phyloP scores from a whole-genome alignment of 92 coral and sea anemone species.

The Isaurus tuberculatus region DNA sequence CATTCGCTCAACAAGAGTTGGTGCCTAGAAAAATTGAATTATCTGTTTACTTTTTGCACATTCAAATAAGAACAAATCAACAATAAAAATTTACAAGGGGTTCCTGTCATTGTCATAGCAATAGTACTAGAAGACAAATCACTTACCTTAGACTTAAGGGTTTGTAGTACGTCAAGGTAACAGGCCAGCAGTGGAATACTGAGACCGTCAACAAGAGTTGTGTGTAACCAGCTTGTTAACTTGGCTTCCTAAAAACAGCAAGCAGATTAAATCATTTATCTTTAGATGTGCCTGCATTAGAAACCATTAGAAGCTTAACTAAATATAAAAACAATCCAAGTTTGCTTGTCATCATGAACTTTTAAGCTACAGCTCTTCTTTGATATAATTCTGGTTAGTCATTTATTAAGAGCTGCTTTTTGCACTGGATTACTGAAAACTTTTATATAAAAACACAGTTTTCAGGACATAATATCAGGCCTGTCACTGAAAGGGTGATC shows the following conservation, averaged over 20 bases:
- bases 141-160: slow-evolving; percentile 87
- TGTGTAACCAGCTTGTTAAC: slow-evolving; percentile 92
- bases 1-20: slow-evolving; percentile 90
- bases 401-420: too few relatives aligned
- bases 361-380: too few relatives aligned
- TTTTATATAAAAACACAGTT: too few relatives aligned
- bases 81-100: background rate
- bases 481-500: too few relatives aligned
- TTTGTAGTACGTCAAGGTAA: slow-evolving; percentile 91
- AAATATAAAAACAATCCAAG: too few relatives aligned
- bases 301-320: too few relatives aligned
- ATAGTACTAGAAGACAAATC: background rate
- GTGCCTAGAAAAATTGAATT: slow-evolving; percentile 67
- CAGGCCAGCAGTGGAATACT: slow-evolving; percentile 95
- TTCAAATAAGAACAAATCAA: too few relatives aligned
- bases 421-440: too few relatives aligned
- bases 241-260: slow-evolving; percentile 75
- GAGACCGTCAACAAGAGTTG: slow-evolving; percentile 90
- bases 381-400: too few relatives aligned
- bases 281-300: too few relatives aligned
- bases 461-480: too few relatives aligned
- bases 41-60: background rate
- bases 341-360: too few relatives aligned
- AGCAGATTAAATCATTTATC: background rate
- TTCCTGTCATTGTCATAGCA: background rate